These are phyloP conservation scores for Athetis lepigone DNA, from an alignment of 2,888 invertebrate species.

Conservation along the genomic window DNA sequence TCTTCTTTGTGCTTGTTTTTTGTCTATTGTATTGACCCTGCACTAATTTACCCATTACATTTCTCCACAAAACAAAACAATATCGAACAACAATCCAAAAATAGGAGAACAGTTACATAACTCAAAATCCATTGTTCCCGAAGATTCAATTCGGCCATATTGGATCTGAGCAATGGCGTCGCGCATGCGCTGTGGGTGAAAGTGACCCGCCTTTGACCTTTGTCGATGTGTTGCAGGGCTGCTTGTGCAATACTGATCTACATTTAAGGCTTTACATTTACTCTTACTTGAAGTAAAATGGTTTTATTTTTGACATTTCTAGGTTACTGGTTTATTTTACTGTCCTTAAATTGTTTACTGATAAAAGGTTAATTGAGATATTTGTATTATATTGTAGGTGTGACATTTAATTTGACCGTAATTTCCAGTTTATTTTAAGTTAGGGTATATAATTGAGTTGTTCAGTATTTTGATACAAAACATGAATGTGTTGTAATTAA, in stretches of 20 bases:
- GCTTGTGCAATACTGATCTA: constrained; percentile 60
- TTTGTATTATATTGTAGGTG: neutral
- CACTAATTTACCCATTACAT: too few species aligned
- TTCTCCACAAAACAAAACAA: constrained; percentile 14
- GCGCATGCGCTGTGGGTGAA: constrained; percentile 56
- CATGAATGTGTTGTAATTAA: too few species aligned
- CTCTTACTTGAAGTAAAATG: constrained; percentile 30
- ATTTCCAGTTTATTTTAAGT: neutral
- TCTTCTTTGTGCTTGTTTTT: too few species aligned
- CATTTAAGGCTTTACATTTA: constrained; percentile 57
- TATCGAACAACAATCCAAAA: constrained; percentile 27
- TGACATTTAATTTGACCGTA: neutral
- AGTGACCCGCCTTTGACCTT: constrained; percentile 65
- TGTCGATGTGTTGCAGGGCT: constrained; percentile 44
- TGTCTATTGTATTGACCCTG: too few species aligned
- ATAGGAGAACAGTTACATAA: constrained; percentile 31
- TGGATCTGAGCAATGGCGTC: constrained; percentile 29
- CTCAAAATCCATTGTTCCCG: constrained; percentile 51
- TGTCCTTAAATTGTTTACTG: neutral
- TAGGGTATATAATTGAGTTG: too few species aligned
- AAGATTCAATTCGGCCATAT: constrained; percentile 58
- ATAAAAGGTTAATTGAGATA: constrained; percentile 32
- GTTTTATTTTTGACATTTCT: constrained; percentile 22
- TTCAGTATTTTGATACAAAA: neutral
- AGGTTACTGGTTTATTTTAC: constrained; percentile 7